phyloP scores from a whole-genome alignment of 1,140 invertebrate genomes.

The Drosophila navojoa region DNA sequence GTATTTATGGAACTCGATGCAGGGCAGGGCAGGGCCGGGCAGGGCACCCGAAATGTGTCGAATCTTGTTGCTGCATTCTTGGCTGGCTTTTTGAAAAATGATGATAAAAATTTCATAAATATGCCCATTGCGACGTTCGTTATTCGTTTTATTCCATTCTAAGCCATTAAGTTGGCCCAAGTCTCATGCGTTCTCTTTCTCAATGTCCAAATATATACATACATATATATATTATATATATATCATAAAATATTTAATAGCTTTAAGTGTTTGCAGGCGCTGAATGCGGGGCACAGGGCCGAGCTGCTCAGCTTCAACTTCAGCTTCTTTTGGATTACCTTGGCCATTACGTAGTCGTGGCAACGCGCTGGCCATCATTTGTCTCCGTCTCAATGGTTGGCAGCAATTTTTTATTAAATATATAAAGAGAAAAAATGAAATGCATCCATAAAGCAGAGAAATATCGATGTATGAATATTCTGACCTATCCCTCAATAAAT shows the following conservation, averaged over 20 bases:
- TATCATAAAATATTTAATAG: slow-evolving; percentile 78
- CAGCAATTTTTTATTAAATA: slow-evolving; percentile 52
- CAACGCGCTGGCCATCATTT: slow-evolving; percentile 41
- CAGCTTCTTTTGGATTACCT: slow-evolving; percentile 15
- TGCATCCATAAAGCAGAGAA: slow-evolving; percentile 39
- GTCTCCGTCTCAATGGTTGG: slow-evolving; percentile 44
- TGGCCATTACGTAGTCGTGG: slow-evolving; percentile 32
- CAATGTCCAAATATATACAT: neutral
- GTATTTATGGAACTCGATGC: slow-evolving; percentile 36
- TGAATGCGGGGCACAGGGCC: neutral
- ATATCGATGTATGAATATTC: slow-evolving; percentile 79
- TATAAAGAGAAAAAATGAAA: slow-evolving; percentile 14
- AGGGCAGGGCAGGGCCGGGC: neutral
- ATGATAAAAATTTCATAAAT: slow-evolving; percentile 82
- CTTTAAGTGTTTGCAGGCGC: slow-evolving; percentile 63
- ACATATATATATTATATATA: neutral
- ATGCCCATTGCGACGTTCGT: slow-evolving; percentile 57
- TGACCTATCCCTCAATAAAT: slow-evolving; percentile 78
- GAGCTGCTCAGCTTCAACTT: slow-evolving; percentile 3
- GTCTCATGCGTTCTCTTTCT: neutral
- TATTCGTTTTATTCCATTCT: slow-evolving; percentile 69
- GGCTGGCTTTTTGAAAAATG: slow-evolving; percentile 61
- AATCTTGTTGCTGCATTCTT: slow-evolving; percentile 38
- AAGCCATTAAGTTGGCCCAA: slow-evolving; percentile 66
- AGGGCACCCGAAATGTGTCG: neutral